Evolutionary conservation across 64 coral and sea anemone genomes (phyloP).

Genomic region (Porites australiensis): DNA sequence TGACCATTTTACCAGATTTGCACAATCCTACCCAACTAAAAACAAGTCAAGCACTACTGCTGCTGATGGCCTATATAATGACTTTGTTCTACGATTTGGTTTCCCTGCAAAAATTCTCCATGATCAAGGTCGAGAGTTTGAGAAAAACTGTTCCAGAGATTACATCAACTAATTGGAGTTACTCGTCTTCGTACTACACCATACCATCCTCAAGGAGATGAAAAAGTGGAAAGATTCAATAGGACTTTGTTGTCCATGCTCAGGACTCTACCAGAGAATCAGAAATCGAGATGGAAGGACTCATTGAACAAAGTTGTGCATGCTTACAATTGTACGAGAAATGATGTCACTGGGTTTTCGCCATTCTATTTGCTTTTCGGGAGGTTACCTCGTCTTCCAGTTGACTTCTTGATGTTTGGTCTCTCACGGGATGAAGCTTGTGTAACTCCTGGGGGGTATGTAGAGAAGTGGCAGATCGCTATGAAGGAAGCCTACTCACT

Average conservation of each 20-base stretch:
- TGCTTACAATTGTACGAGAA: constrained; percentile 62
- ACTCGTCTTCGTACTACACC: constrained; percentile 27
- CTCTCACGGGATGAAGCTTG: constrained; percentile 12
- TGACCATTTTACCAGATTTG: constrained; percentile 53
- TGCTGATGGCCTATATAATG: constrained; percentile 19
- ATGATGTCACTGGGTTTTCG: constrained; percentile 58
- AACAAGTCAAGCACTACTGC: constrained; percentile 33
- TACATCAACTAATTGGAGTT: not conserved
- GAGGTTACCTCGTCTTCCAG: constrained; percentile 56
- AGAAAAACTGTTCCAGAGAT: constrained; percentile 13
- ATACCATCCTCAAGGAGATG: constrained; percentile 36
- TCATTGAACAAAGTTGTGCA: constrained; percentile 74
- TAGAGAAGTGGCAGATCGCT: constrained; percentile 45
- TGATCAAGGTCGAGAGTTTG: constrained; percentile 42
- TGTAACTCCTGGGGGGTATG: constrained; percentile 41
- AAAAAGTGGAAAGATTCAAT: constrained; percentile 31
- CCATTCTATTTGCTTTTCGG: constrained; percentile 67
- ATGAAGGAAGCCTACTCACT: constrained; percentile 65
- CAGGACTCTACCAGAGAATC: constrained; percentile 38
- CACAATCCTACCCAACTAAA: constrained; percentile 39
- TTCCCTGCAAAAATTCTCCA: constrained; percentile 45
- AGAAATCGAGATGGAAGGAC: constrained; percentile 60
- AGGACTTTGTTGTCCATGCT: constrained; percentile 50
- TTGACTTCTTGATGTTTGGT: constrained; percentile 69
- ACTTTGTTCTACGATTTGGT: constrained; percentile 29